Base-by-base conservation (phyloP, 1,140 invertebrate genomes). In the Trichonephila clavipes region DNA sequence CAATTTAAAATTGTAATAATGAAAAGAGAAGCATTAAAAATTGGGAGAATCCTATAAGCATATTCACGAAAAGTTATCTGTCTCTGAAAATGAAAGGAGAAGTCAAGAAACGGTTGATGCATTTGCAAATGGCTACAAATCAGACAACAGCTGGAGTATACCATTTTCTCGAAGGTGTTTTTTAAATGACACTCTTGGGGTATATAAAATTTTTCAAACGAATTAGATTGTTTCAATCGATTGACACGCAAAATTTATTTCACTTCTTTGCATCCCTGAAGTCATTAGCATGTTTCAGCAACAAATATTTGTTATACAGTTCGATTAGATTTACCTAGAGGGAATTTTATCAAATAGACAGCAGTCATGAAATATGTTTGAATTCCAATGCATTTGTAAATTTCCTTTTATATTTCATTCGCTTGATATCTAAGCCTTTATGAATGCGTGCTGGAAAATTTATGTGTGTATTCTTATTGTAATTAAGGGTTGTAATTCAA, bases 231-330 rank as follows among this genome's bases (percentile, higher is more conserved):
- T 77, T 77, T 77, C 72, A 77, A 77, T 77, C 72, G 72, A 77
- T 77, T 77, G 72, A 77, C 72, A 77, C 72, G 72, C 72, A 40
- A 77, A 77, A 77, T 77, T 77, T 77, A 77, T 77, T 77, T 77
- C 72, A 77, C 72, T 77, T 77, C 72, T 77, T 77, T 40, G 72
- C 28, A 5, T 77, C 72, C 72, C 72, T 6, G 72, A 77, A 77
- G 72, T 77, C 72, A 40, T 77, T 77, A 77, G 72, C 72, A 77
- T 77, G 34, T 77, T 77, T 77, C 72, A 77, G 72, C 72, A 77
- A 77, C 72, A 77, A 77, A 77, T 77, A 77, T 77, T 77, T 77
- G 72, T 34, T 77, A 77, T 77, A 28, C 72, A 77, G 34, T 34
- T 77, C 72, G 72, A 77, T 77, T 77, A 40, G 28, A 77, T 77